A percentile compares a stretch with the other conserved stretches of the same genome.
These are phyloP conservation scores for Zaprionus camerounensis DNA, from an alignment of 1,140 invertebrate species.

Conservation along the genomic window DNA sequence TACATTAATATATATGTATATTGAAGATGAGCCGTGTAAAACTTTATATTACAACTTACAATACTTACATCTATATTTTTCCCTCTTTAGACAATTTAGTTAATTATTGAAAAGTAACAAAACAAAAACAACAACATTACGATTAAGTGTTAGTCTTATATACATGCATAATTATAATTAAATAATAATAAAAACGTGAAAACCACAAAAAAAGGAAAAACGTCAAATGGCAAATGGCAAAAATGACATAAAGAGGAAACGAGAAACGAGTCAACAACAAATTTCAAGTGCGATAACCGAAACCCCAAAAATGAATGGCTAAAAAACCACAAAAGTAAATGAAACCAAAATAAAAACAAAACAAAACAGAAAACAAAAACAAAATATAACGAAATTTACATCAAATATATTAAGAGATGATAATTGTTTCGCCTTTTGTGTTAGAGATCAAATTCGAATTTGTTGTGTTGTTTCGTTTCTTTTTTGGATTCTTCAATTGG, in stretches of 20 bases:
- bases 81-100: constrained; percentile 82
- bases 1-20: constrained; percentile 26
- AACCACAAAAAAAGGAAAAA: constrained; percentile 56
- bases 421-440: constrained; percentile 71
- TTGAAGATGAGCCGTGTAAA: constrained; percentile 41
- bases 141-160: constrained; percentile 82
- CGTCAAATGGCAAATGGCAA: constrained; percentile 39
- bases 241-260: constrained; percentile 34
- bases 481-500: constrained; percentile 64
- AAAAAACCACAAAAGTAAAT: constrained; percentile 26
- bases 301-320: constrained; percentile 19
- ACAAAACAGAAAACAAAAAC: constrained; percentile 25
- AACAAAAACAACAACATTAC: constrained; percentile 55
- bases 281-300: constrained; percentile 52
- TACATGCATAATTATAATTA: constrained; percentile 65
- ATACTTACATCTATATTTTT: constrained; percentile 68
- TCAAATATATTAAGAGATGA: constrained; percentile 61
- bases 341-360: constrained; percentile 28
- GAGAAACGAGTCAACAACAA: constrained; percentile 37
- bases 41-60: constrained; percentile 43
- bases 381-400: constrained; percentile 38
- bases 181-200: constrained; percentile 47
- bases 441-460: constrained; percentile 58
- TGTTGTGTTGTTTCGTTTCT: constrained; percentile 58
- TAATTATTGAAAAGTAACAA: constrained; percentile 72